Base-by-base conservation (phyloP, 1,140 invertebrate species). In the Papilio dardanus region DNA sequence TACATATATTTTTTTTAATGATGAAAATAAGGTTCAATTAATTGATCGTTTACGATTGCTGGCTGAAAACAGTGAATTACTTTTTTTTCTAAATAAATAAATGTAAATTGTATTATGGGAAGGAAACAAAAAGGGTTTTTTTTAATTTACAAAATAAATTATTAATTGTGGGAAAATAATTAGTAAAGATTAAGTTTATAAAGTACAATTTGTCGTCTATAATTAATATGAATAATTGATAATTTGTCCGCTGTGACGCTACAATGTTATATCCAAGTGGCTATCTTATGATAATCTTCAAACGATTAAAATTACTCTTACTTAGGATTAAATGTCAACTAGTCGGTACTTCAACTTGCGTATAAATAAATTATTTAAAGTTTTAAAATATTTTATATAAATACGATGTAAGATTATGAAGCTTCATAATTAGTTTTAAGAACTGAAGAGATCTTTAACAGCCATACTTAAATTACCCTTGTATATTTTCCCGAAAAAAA, bases 151-250 rank as follows among this genome's bases (percentile, higher is more conserved):
- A 54, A 19, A 7, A 54, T 58, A 28, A 24, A 24, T 58, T 58
- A 58, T 21, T 58, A 58, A 24, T 54, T 58, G 24, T 28, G 50
- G 21, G 50, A 58, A 58, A 58, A 58, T 1, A 58, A 58, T 58
- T 12, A 24, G 12, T 24, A 58, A 58, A 58, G 10, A 58, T 58
- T 28, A 58, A 58, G 21, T 58, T 28, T 1, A 8, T 3, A 24
- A n/a, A 58, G 7, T 58, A 58, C 50, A 58, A 58, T 24, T 58
- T 21, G 46, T 42, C 16, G 42, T 58, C 10, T 58, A 12, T 28
- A 58, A 62, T 28, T 14, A 62, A 54, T 24, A 24, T 54, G 10
- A 54, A 28, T 62, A 62, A 28, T 12, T 28, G 54, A 30, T 62
- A 28, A 62, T 62, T 62, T 62, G 54, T 62, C 50, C 21, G 50